These are phyloP conservation scores for Rhinopomastus cyanomelas DNA, from an alignment of 2,113 vertebrate species.

Conservation along the genomic window DNA sequence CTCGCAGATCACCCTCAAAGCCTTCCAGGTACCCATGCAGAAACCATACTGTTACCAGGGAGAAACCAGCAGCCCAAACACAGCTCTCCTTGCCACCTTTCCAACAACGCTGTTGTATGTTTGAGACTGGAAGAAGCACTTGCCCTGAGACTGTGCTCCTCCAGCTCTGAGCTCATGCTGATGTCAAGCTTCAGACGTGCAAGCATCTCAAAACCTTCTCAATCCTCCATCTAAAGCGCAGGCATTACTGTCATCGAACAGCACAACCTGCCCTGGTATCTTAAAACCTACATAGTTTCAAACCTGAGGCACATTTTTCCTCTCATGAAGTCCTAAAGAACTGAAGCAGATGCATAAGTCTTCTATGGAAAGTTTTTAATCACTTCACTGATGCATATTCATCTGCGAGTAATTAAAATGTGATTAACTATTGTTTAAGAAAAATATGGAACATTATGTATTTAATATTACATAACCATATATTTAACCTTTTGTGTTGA, in stretches of 20 bases:
- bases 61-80: background rate
- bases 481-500: background rate
- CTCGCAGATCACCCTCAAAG: background rate
- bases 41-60: background rate
- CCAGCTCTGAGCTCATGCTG: background rate
- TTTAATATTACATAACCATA: background rate
- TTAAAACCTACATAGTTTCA: background rate
- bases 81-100: background rate
- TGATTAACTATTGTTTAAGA: background rate
- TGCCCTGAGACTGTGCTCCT: background rate
- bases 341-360: rapidly evolving
- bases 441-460: background rate
- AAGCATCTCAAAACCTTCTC: background rate
- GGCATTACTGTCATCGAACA: background rate
- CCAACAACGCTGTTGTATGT: background rate
- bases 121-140: background rate
- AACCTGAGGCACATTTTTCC: background rate
- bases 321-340: background rate
- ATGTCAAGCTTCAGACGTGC: background rate
- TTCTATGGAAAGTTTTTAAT: background rate
- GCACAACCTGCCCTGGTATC: background rate
- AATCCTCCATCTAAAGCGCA: background rate
- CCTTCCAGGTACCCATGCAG: background rate
- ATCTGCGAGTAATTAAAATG: background rate
- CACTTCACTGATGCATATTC: background rate